Evolutionary conservation across 23 tunicate genomes (phyloP), one percentile per base, ranked within the genome.

Genomic region (Phallusia fumigata): DNA sequence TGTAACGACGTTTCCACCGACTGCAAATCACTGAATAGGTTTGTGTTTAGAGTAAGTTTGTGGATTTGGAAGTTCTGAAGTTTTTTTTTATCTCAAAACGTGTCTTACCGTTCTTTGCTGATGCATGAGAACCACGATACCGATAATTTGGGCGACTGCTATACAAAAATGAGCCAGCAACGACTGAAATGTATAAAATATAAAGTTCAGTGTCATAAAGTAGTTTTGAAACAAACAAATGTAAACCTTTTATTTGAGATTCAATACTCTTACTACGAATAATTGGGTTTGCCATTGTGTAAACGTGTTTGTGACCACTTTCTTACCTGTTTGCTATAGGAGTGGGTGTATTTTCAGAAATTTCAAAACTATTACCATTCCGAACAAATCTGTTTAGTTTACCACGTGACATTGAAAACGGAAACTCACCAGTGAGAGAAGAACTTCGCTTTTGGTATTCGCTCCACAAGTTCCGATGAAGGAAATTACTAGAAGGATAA

Each of bases 391-490:
- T 11, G 3, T 1, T n/a, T 16, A 58, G 1, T 24, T 24, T 58
- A 13, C 69, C 13, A 8, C 3, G 8, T 8, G 69, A 6, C 13
- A n/a, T n/a, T n/a, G n/a, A n/a, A n/a, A n/a, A n/a, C n/a, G n/a
- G n/a, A 24, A 24, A 58, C 88, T 83, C 79, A 91, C 96, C 82
- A 91, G 31, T 3, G 80, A 28, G 5, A 91, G 40, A 32, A 91
- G 34, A 6, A 79, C 47, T 80, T 86, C 86, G 40, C 75, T 97
- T 80, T 88, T 88, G 75, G 65, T 86, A 69, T 92, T 91, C 10
- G 99, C 99, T 5, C 96, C 97, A 52, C 91, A 97, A 35, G 91
- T 92, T 58, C 97, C 99, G 30, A 92, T 75, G 31, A 92, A 85
- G 15, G 99, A 88, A 51, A 83, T 50, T 8, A 97, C 84, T 1